Percentiles rank a stretch among this genome's conserved stretches.
Evolutionary conservation across 2,113 vertebrate genomes (phyloP).

Genomic region (Mesembrinibis cayennensis): DNA sequence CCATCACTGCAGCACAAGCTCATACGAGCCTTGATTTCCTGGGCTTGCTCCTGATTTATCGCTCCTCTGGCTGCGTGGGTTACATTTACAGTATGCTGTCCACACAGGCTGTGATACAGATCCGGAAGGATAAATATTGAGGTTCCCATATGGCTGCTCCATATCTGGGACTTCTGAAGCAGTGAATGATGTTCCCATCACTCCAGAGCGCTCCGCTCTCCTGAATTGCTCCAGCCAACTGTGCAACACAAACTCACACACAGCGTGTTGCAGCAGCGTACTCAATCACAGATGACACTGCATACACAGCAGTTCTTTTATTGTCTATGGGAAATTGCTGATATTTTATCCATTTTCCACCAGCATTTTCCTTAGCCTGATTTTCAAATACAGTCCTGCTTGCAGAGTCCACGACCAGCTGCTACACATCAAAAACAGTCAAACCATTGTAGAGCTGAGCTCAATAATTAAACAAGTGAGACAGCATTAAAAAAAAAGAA

Average conservation of each 20-base stretch:
- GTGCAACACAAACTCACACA: background rate
- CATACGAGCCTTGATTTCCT: background rate
- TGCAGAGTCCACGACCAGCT: background rate
- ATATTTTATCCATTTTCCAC: background rate
- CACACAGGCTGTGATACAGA: background rate
- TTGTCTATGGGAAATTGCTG: accelerated
- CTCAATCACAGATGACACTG: accelerated
- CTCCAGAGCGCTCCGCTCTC: background rate
- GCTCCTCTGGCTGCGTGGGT: background rate
- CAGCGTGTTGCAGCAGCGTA: accelerated
- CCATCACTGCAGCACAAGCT: background rate
- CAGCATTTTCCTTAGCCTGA: background rate
- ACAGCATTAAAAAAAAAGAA: background rate
- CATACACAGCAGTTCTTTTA: background rate
- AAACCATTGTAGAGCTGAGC: background rate
- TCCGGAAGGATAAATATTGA: background rate
- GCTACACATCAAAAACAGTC: background rate
- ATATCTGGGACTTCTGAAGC: accelerated
- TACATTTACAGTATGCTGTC: background rate
- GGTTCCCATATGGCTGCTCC: background rate
- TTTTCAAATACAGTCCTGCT: background rate
- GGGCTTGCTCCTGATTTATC: background rate
- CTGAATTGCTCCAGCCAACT: accelerated
- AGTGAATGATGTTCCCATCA: background rate
- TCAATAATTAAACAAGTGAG: constrained; percentile 10